A percentile compares a stretch with the other conserved stretches of the same genome.
Evolutionary conservation across 2,888 invertebrate species (phyloP).

Genomic region (Carcina quercana): DNA sequence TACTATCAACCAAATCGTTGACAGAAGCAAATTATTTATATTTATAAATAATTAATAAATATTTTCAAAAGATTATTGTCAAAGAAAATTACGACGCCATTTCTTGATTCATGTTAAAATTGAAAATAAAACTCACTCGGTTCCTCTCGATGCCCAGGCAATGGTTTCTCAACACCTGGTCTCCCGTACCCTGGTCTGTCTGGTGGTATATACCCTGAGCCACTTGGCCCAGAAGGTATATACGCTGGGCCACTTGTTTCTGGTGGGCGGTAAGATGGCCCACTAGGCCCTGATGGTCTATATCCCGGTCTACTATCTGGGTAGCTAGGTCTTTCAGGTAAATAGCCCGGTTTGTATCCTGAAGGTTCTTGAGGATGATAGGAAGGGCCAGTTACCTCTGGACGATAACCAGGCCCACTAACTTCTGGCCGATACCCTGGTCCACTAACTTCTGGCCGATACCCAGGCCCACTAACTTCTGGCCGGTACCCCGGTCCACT

Average conservation of each 20-base stretch:
- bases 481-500: background rate
- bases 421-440: conserved; percentile 10
- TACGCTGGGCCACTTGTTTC: conserved; percentile 13
- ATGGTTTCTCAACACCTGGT: conserved; percentile 1
- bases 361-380: too few relatives aligned
- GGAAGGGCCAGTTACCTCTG: too few relatives aligned
- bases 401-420: conserved; percentile 12
- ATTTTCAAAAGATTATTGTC: background rate
- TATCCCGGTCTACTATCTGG: background rate
- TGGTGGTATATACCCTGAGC: conserved; percentile 13
- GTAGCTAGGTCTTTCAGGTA: conserved; percentile 3
- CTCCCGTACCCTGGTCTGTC: conserved; percentile 10
- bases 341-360: conserved; percentile 14
- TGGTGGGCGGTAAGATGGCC: conserved; percentile 7
- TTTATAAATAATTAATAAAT: too few relatives aligned
- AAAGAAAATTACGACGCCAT: background rate
- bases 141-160: conserved; percentile 21
- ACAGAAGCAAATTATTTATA: too few relatives aligned
- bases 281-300: conserved; percentile 1
- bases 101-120: too few relatives aligned
- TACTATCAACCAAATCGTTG: background rate
- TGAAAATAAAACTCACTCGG: conserved; percentile 36
- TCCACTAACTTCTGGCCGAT: conserved; percentile 3
- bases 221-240: conserved; percentile 13
- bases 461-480: background rate